Base-by-base conservation (phyloP, 2,888 invertebrate species). In the Drosophila mulleri region DNA sequence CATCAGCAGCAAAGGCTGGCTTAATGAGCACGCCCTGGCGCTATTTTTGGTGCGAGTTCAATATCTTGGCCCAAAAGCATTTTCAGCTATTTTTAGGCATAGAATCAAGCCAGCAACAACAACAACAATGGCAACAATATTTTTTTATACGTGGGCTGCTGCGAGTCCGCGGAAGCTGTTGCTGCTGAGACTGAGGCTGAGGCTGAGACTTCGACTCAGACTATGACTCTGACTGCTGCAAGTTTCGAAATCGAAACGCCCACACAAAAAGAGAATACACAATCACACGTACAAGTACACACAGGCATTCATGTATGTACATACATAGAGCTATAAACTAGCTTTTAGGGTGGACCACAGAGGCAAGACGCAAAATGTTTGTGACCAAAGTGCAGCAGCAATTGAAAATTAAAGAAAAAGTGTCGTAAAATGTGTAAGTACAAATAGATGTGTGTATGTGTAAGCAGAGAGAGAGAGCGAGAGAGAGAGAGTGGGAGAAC, bases 21-120 rank as follows among this genome's bases (percentile, higher is more conserved):
- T 78, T 87, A 84, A 84, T 84, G 85, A 89, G 84, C 88, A 84
- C 84, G 89, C 85, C 84, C 89, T 84, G 89, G 89, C 84, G 89
- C 89, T 89, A 89, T 89, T 84, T 84, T 84, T 89, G 84, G 83
- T 79, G 63, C 44, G 69, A 61, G 58, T 69, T 62, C 50, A 72
- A 68, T 63, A 50, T 56, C 65, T 69, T 58, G 67, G 60, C 78
- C 52, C 42, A 48, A 59, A 62, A 64, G 67, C 57, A 70, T 69
- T 86, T 83, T 67, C 57, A 68, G 69, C 84, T 84, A 84, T 89
- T 84, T 84, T 89, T 84, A 88, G 84, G 88, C 88, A 89, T 89
- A 88, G 89, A 89, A 84, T 65, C 62, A 62, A 70, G 60, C 75
- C 37, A 52, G 12, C 67, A 65, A 35, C 62, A 62, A 12, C 37